Percentiles rank a stretch among this genome's conserved stretches.
Evolutionary conservation across 35 echinoderm and acorn worm species (phyloP).

Genomic region (Heliocidaris erythrogramma): DNA sequence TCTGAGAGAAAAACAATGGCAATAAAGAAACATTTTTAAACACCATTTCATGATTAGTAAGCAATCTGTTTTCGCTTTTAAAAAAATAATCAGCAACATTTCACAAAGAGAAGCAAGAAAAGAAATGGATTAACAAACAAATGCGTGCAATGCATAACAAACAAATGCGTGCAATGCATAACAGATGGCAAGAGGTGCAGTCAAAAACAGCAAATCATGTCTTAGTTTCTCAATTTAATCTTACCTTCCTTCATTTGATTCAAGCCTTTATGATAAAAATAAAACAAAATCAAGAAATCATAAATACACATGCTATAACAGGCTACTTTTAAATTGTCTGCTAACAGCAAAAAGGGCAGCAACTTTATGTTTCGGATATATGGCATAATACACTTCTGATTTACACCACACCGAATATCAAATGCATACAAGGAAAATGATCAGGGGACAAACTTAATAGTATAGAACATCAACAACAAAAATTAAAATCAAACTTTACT

Average conservation of each 20-base stretch:
- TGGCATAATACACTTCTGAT: too few relatives aligned
- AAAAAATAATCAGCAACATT: not conserved
- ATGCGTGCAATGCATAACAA: not conserved
- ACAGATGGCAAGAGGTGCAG: not conserved
- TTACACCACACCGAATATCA: too few relatives aligned
- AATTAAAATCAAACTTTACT: too few relatives aligned
- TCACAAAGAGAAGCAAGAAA: not conserved
- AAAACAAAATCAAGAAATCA: not conserved
- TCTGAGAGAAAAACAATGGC: not conserved
- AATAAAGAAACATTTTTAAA: not conserved
- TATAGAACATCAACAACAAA: too few relatives aligned
- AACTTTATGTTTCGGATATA: too few relatives aligned
- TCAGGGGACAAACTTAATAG: too few relatives aligned
- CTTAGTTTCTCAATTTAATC: not conserved
- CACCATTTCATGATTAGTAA: not conserved
- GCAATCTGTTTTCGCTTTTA: not conserved
- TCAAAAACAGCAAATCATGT: not conserved
- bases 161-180: not conserved
- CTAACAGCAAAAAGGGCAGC: too few relatives aligned
- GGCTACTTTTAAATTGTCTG: not conserved
- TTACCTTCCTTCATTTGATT: slow-evolving; percentile 11
- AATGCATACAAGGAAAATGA: too few relatives aligned
- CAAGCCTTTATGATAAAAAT: slow-evolving; percentile 3
- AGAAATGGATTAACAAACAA: not conserved
- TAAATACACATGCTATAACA: not conserved